Evolutionary conservation across 1,140 invertebrate species (phyloP).

Genomic region (Heterodera schachtii): DNA sequence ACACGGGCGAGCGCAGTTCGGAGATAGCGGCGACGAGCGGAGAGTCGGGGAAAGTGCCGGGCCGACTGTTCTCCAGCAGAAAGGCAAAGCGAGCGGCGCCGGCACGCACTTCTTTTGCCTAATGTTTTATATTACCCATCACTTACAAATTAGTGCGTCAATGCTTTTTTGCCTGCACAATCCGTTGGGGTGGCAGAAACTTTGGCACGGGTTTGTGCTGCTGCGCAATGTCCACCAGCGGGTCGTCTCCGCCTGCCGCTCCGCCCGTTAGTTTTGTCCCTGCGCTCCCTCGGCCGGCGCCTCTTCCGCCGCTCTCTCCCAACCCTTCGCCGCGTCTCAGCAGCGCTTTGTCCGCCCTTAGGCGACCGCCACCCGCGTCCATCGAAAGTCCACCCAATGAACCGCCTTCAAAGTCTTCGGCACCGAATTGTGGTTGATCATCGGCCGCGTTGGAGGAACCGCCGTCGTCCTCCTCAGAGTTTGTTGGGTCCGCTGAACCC

Average conservation of each 20-base stretch:
- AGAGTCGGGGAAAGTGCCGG: slow-evolving; percentile 90
- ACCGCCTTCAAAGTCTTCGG: background rate
- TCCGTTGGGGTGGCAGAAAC: slow-evolving; percentile 69
- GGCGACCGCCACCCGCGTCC: background rate
- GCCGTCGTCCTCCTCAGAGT: slow-evolving; percentile 17
- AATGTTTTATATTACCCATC: no score
- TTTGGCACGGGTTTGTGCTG: slow-evolving; percentile 18
- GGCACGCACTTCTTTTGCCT: slow-evolving; percentile 75
- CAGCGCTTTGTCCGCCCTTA: background rate
- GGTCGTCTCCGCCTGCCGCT: background rate
- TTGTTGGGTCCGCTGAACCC: background rate
- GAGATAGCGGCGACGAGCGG: slow-evolving; percentile 89
- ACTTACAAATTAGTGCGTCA: no score
- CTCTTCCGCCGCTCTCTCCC: background rate
- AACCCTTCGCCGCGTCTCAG: background rate
- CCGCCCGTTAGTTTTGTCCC: background rate
- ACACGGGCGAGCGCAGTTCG: slow-evolving; percentile 75
- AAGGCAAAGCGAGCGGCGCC: slow-evolving; percentile 84
- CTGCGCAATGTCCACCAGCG: background rate
- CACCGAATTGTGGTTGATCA: background rate
- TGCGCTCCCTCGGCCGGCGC: background rate
- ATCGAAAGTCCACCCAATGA: background rate
- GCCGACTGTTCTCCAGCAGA: slow-evolving; percentile 88
- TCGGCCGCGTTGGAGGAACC: slow-evolving; percentile 10
- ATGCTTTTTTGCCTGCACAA: slow-evolving; percentile 70